phyloP scores from a whole-genome alignment of 1,140 invertebrate genomes.

The Rhagoletis zephyria region DNA sequence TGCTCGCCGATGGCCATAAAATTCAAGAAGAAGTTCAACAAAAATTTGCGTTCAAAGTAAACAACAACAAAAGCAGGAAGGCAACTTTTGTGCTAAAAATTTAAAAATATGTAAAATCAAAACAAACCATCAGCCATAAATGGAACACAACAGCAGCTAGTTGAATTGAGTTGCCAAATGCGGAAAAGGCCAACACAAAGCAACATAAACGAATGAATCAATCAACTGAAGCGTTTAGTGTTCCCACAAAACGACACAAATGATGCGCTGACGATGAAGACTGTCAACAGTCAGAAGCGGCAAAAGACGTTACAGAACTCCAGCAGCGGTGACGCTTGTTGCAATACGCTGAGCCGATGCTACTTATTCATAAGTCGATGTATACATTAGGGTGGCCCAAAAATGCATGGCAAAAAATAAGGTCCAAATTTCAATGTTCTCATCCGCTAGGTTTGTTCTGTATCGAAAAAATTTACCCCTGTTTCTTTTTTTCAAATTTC shows the following conservation, averaged over 20 bases:
- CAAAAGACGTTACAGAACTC: conserved; percentile 12
- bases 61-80: neutral
- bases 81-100: too few species aligned
- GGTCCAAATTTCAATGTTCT: too few species aligned
- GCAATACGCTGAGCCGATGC: neutral
- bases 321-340: conserved; percentile 9
- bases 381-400: too few species aligned
- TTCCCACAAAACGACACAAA: neutral
- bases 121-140: neutral
- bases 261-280: neutral
- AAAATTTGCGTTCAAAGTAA: neutral
- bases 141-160: neutral
- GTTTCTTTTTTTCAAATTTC: too few species aligned
- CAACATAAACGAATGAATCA: neutral
- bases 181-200: neutral
- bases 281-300: conserved; percentile 27
- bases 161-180: conserved; percentile 5
- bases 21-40: neutral
- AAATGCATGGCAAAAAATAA: too few species aligned
- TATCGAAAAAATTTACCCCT: too few species aligned
- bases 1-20: neutral
- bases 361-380: too few species aligned
- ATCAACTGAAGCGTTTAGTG: neutral
- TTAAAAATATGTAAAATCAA: neutral
- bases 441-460: too few species aligned